These are phyloP conservation scores for Crotophaga sulcirostris DNA, from an alignment of 2,113 vertebrate genomes.

Conservation along the genomic window DNA sequence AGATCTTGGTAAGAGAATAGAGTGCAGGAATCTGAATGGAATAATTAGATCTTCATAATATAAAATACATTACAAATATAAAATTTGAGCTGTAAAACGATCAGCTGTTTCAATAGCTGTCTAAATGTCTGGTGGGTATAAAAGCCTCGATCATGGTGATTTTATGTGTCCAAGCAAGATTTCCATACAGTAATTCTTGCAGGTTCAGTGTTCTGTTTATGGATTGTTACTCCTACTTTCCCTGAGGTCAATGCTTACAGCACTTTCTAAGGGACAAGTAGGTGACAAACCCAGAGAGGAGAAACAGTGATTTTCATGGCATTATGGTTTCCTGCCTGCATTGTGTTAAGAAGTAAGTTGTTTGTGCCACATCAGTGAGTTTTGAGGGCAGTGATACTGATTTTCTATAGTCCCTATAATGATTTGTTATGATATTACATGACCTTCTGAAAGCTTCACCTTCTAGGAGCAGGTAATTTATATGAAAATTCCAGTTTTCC, in stretches of 20 bases:
- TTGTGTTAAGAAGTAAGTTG: not conserved
- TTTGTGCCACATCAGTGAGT: not conserved
- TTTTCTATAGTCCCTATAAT: not conserved
- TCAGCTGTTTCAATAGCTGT: not conserved
- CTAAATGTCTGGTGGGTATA: not conserved
- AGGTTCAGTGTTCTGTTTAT: not conserved
- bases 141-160: not conserved
- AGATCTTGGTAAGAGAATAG: not conserved
- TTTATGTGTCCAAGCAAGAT: not conserved
- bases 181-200: not conserved
- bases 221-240: not conserved
- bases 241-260: not conserved
- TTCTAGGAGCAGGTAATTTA: not conserved
- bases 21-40: not conserved
- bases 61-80: no score
- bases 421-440: not conserved
- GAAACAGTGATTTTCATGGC: not conserved
- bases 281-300: not conserved
- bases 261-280: not conserved
- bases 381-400: not conserved
- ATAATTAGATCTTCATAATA: not conserved
- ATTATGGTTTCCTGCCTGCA: not conserved
- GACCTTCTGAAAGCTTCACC: not conserved
- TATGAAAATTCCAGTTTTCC: not conserved
- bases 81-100: not conserved